Evolutionary conservation across 2,113 vertebrate genomes (phyloP), one percentile per base, ranked within the genome.

Genomic region (Astatotilapia flaviijosephi): DNA sequence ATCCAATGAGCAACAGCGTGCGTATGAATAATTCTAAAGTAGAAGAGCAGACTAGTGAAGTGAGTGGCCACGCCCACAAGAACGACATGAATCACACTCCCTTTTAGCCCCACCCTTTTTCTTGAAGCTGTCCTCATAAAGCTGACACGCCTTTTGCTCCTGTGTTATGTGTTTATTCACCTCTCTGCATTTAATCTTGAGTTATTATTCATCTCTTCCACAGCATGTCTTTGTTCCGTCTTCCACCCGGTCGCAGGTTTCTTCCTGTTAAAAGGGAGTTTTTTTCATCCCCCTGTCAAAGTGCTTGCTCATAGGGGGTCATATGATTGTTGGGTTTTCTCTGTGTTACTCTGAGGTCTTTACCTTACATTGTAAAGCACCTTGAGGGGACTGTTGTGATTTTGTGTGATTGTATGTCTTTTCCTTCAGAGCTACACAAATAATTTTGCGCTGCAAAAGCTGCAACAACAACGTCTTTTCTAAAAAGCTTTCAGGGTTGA

Each of bases 11-110:
- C 58, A 62, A 33, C 15, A 62, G 58, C 31, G 6, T 62, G 15
- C 6, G 0, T 19, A 4, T 62, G 58, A 35, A 35, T 19, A 62
- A 11, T 35, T 19, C 0, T 60, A 11, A 33, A 62, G 9, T 6
- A 33, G 28, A 62, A 33, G 58, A 19, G 9, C 58, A 62, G 58
- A 60, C 58, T 60, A 1, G 55, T 6, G 28, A 3, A 6, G 11
- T 13, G 19, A 40, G 60, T 37, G 60, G 17, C 31, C 60, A 65
- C 60, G 10, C 17, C 60, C 60, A 65, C 60, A 35, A 4, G 4
- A 62, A 35, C 9, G 4, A 35, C 58, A 35, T 35, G 15, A 62
- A 5, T 35, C 0, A n/a, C 17, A 35, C 31, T 62, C 31, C 0
- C 58, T 12, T 62, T 62, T 65, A 35, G 60, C 60, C 17, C 31